These are phyloP conservation scores for Ophiothrix spiculata DNA, from an alignment of 35 echinoderm and acorn worm genomes.

Conservation along the genomic window DNA sequence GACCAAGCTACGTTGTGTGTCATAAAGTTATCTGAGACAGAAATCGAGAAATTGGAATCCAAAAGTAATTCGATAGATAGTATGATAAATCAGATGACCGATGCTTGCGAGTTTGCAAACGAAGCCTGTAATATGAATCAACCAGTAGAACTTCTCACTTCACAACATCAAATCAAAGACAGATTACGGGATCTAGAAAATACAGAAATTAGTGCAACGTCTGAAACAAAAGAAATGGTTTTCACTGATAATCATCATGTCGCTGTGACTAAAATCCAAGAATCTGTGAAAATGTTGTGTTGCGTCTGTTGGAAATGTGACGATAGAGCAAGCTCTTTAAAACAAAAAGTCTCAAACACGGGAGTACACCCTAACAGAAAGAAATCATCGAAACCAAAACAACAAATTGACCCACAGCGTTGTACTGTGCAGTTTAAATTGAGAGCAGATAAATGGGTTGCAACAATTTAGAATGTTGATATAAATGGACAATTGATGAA, in stretches of 20 bases:
- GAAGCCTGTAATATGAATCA: neutral
- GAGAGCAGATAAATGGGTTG: neutral
- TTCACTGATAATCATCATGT: neutral
- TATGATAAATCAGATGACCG: neutral
- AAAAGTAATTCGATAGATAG: neutral
- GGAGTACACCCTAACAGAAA: neutral
- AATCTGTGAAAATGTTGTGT: neutral
- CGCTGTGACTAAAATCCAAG: neutral
- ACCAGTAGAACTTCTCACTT: neutral
- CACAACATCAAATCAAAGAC: neutral
- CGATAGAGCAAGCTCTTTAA: neutral
- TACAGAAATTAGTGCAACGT: neutral
- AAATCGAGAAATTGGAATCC: neutral
- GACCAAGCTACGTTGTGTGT: neutral
- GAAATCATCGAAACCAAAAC: neutral
- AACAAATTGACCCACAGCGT: neutral
- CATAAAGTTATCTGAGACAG: neutral
- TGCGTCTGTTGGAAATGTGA: neutral
- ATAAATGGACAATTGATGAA: neutral
- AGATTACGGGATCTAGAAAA: neutral
- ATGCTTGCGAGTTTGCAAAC: slow-evolving; percentile 14
- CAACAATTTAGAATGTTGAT: neutral
- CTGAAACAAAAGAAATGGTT: neutral
- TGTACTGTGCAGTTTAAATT: neutral
- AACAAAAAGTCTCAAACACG: neutral